Conservation (phyloP, 2,888 invertebrate genomes). For the Chloromyia formosa region DNA sequence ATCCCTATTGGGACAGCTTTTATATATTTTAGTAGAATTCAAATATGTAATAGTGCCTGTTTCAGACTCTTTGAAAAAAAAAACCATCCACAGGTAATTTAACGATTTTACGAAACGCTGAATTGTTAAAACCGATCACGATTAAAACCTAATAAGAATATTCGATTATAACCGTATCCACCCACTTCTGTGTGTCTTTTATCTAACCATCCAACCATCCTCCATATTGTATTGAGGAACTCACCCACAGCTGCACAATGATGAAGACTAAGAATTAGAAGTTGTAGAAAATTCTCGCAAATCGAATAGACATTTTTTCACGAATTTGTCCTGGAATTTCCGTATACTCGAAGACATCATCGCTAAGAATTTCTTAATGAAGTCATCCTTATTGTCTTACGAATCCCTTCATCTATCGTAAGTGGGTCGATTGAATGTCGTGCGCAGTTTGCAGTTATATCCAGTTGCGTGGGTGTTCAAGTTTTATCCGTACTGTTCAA, state of each 20-base stretch:
- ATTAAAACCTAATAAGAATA: background rate
- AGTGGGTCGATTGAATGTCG: conserved; percentile 13
- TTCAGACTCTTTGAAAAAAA: no score
- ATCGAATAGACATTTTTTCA: conserved; percentile 33
- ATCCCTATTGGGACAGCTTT: no score
- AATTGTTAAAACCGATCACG: background rate
- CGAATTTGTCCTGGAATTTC: conserved; percentile 37
- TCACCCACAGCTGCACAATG: background rate
- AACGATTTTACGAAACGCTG: no score
- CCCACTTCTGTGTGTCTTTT: background rate
- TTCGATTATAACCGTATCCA: background rate
- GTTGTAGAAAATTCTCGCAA: background rate
- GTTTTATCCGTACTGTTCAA: background rate
- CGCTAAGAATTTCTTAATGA: conserved; percentile 42
- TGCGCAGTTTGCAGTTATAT: background rate
- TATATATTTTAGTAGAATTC: no score
- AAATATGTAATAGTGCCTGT: no score
- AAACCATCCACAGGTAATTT: no score
- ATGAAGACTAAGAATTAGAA: background rate
- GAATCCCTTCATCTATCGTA: conserved; percentile 3
- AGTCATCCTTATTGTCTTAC: conserved; percentile 38
- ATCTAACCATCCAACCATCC: background rate
- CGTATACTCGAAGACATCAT: conserved; percentile 24
- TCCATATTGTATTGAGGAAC: background rate
- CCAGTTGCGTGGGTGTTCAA: conserved; percentile 2